Conservation (phyloP, 1,140 invertebrate species). For the Pseudomyrmex sp. region DNA sequence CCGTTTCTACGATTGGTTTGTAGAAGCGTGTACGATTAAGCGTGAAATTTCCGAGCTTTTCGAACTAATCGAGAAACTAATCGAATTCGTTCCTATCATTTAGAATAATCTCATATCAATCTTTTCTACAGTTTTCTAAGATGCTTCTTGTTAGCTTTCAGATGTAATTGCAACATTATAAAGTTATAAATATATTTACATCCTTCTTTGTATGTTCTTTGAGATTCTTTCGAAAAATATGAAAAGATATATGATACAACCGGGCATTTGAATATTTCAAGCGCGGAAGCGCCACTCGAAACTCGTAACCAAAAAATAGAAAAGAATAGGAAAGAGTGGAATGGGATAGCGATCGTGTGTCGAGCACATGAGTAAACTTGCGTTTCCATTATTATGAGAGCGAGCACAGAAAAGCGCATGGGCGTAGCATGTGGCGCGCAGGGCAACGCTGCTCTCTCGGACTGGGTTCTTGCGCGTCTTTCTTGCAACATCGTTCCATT, state of each 20-base stretch:
- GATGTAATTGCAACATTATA: too few species aligned
- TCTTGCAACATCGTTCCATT: constrained; percentile 63
- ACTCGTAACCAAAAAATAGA: background rate
- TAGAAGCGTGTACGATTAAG: constrained; percentile 22
- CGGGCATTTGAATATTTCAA: background rate
- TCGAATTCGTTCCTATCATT: background rate
- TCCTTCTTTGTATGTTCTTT: too few species aligned
- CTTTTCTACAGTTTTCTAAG: background rate
- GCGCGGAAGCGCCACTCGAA: background rate
- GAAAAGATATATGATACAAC: too few species aligned
- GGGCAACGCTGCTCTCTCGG: constrained; percentile 53
- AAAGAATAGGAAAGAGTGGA: constrained; percentile 50
- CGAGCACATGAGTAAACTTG: constrained; percentile 73
- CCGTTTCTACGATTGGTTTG: constrained; percentile 15
- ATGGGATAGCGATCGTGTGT: constrained; percentile 69
- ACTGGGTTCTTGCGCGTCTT: constrained; percentile 53
- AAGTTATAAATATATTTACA: too few species aligned
- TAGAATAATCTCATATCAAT: background rate
- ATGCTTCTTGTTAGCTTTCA: background rate
- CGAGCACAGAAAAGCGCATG: constrained; percentile 43
- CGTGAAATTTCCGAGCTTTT: constrained; percentile 6
- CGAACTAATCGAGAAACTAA: constrained; percentile 9
- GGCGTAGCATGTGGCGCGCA: constrained; percentile 62
- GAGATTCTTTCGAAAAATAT: too few species aligned
- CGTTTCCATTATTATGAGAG: constrained; percentile 75